These are phyloP conservation scores for Ormyrus thymus DNA, from an alignment of 2,888 invertebrate genomes.

Conservation along the genomic window DNA sequence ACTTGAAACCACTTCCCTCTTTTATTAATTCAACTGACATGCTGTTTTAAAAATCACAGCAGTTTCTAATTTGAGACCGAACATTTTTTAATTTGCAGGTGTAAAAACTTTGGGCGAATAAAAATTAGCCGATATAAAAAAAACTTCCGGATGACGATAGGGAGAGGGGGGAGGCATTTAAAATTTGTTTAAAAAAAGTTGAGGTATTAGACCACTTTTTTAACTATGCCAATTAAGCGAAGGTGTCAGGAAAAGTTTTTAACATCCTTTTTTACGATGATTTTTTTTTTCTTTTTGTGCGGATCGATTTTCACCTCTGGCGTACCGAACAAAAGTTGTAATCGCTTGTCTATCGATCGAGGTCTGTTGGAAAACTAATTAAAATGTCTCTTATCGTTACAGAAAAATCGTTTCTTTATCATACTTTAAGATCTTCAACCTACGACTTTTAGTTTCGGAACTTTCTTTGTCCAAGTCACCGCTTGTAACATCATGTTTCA, in stretches of 20 bases:
- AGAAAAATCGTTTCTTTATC: slow-evolving; percentile 22
- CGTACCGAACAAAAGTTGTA: slow-evolving; percentile 1
- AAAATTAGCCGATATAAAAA: too few relatives aligned
- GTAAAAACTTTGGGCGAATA: too few relatives aligned
- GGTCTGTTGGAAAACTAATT: slow-evolving; percentile 13
- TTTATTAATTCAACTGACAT: too few relatives aligned
- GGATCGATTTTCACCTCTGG: neutral
- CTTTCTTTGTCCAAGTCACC: neutral
- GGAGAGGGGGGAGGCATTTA: too few relatives aligned
- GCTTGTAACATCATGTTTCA: too few relatives aligned
- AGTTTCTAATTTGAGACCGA: too few relatives aligned
- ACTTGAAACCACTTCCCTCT: too few relatives aligned
- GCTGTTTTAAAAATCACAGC: too few relatives aligned
- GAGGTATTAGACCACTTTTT: too few relatives aligned
- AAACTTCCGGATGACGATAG: too few relatives aligned
- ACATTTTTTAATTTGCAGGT: too few relatives aligned
- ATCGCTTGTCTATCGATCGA: slow-evolving; percentile 16
- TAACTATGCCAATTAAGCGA: neutral
- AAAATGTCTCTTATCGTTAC: slow-evolving; percentile 10
- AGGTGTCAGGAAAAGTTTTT: neutral
- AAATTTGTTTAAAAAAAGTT: too few relatives aligned
- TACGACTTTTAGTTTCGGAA: slow-evolving; percentile 10
- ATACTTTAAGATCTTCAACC: slow-evolving; percentile 1
- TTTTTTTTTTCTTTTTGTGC: neutral
- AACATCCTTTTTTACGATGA: neutral